Conservation (phyloP, 2,888 invertebrate genomes). For the Orthosia incerta region DNA sequence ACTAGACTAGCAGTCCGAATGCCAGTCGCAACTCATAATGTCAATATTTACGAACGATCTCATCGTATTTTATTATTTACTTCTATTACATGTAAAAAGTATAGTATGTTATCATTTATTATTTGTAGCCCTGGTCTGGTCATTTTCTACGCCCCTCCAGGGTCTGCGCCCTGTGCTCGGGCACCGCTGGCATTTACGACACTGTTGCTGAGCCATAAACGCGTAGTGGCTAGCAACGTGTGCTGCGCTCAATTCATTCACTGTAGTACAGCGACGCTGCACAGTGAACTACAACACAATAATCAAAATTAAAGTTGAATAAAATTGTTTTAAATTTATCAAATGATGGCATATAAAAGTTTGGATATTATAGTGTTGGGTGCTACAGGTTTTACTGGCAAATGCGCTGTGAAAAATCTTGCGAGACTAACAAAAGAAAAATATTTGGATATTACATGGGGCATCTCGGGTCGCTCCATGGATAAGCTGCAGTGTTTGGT, state of each 20-base stretch:
- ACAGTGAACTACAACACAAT: neutral
- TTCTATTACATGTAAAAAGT: too few relatives aligned
- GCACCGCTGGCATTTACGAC: too few relatives aligned
- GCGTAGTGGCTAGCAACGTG: neutral
- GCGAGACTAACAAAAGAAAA: slow-evolving; percentile 59
- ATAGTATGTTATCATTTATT: too few relatives aligned
- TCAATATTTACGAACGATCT: too few relatives aligned
- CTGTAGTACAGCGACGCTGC: neutral
- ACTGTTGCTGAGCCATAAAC: too few relatives aligned
- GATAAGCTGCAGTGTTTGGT: slow-evolving; percentile 68
- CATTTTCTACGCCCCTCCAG: too few relatives aligned
- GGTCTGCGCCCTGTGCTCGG: too few relatives aligned
- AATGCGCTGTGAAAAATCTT: slow-evolving; percentile 65
- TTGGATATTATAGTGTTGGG: slow-evolving; percentile 74
- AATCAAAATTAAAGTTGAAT: neutral
- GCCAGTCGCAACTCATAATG: too few relatives aligned
- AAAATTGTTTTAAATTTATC: neutral
- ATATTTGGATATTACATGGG: slow-evolving; percentile 70
- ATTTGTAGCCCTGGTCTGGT: too few relatives aligned
- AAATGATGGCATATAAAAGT: slow-evolving; percentile 48
- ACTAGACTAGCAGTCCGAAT: too few relatives aligned
- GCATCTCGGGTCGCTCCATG: slow-evolving; percentile 71
- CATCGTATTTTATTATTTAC: too few relatives aligned
- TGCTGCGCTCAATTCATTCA: neutral
- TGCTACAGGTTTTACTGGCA: slow-evolving; percentile 75